Base-by-base conservation (phyloP, 2,797 vertebrate genomes). In the Syngnathus rostellatus region DNA sequence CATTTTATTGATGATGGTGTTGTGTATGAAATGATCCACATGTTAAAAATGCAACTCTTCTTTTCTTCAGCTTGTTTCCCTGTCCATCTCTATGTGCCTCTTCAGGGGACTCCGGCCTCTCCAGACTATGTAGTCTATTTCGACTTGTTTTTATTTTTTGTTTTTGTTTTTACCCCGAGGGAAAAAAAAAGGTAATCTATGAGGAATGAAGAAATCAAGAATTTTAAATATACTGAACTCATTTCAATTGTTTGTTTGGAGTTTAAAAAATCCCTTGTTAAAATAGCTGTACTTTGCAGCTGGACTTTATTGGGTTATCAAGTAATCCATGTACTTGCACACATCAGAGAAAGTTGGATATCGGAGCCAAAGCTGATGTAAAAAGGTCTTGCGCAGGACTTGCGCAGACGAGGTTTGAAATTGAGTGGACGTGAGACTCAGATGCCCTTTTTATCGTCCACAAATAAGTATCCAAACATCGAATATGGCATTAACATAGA, bases 41-140 rank as follows among this genome's bases (percentile, higher is more conserved):
- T 64, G 19, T 43, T 43, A 43, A 45, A 31, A 57, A 45, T 23
- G 16, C 38, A 1, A 23, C 51, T 65, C 31, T 10, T 66, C 10
- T 66, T 39, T 46, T 80, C 78, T 58, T 38, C 90, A 98, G 96
- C 93, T 98, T 16, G 94, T 95, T 1, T 93, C 94, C 79, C 97
- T 98, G 95, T 90, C 96, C 75, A 96, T 98, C 40, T 95, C 96
- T 25, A 97, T 98, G 94, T 98, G 95, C 87, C 93, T 98, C 84
- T 98, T 98, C 84, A 91, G 94, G 73, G 94, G 94, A 78, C 97
- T 98, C 89, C 95, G 97, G 78, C 96, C 95, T 83, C 75, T 68
- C 61, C 74, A 59, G 69, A 75, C 41, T 69, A 69, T 31, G 31
- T 31, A 31, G 31, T 31, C 31, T 31, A 31, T 31, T 31, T 31